These are phyloP conservation scores for Ophion ventricosus DNA, from an alignment of 2,888 invertebrate genomes.

Conservation along the genomic window DNA sequence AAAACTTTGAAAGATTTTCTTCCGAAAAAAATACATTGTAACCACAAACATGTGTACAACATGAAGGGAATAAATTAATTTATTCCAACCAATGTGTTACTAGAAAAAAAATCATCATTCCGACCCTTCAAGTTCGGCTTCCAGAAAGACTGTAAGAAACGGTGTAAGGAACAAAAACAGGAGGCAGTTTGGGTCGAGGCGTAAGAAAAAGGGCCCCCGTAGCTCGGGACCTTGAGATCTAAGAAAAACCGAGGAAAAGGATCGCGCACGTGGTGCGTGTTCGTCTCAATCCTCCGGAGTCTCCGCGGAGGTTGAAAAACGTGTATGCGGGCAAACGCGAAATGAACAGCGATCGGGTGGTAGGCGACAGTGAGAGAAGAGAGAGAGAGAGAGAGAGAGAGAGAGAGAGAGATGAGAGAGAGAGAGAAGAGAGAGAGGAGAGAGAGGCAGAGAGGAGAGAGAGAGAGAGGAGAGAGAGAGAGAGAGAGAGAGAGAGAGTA, in stretches of 20 bases:
- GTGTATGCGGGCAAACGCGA: slow-evolving; percentile 39
- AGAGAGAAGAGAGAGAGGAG: slow-evolving; percentile 53
- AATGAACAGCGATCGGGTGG: slow-evolving; percentile 29
- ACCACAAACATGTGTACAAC: too few species aligned
- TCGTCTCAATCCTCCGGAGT: slow-evolving; percentile 46
- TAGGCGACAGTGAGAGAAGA: slow-evolving; percentile 45
- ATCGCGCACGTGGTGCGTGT: slow-evolving; percentile 51
- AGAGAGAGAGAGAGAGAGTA: slow-evolving; percentile 54
- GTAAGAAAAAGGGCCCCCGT: slow-evolving; percentile 34
- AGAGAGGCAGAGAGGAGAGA: too few species aligned
- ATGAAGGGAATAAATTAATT: too few species aligned
- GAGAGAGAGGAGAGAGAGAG: slow-evolving; percentile 52
- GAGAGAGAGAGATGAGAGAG: slow-evolving; percentile 54
- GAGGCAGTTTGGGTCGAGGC: slow-evolving; percentile 44
- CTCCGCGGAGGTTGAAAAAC: slow-evolving; percentile 30
- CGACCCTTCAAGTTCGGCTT: too few species aligned
- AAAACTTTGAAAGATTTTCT: too few species aligned
- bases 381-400: slow-evolving; percentile 50
- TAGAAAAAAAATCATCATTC: too few species aligned
- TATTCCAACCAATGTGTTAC: too few species aligned
- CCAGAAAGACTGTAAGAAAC: too few species aligned
- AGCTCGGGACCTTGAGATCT: slow-evolving; percentile 26
- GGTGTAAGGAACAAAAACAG: slow-evolving; percentile 24
- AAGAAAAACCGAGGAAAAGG: background rate
- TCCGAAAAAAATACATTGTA: too few species aligned